Evolutionary conservation across 2,113 vertebrate species (phyloP), one percentile per base, ranked within the genome.

Genomic region (Ageneiosus marmoratus): DNA sequence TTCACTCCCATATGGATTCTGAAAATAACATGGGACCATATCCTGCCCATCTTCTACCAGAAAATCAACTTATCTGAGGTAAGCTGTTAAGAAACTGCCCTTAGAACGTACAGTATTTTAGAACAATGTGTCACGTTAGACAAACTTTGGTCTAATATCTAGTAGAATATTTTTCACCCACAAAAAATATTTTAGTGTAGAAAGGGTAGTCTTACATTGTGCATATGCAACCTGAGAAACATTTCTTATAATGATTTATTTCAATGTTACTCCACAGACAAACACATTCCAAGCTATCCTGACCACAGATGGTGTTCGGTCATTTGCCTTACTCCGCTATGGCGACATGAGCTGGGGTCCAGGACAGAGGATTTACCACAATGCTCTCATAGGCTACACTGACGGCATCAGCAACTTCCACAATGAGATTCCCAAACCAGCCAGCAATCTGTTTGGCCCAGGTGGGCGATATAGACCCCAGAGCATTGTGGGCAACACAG

Each of bases 281-380:
- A 96, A 95, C 90, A 95, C 95, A 2, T 96, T 94, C 90, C 95
- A 96, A 89, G 92, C 93, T 73, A 88, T 95, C 85, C 88, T 96
- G 83, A 92, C 95, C 27, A 95, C 93, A 0, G 94, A 96, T n/a
- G 94, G 94, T 1, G 79, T 8, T 0, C 92, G 90, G 46, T 93
- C 95, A 20, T 95, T 94, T 83, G 94, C 94, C 63, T 88, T 95
- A 55, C 89, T 95, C 70, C 92, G 85, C 27, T 95, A 92, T 15
- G 89, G 91, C 15, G 90, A 93, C 37, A 95, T 96, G 95, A 82
- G 8, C 16, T 96, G 95, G 95, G 90, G 92, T 77, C 92, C 92
- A 0, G 94, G 92, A 48, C 93, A 94, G 89, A 91, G 95, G 83
- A 83, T 83, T 29, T 15, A 90, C 83, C 93, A 95, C 11, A 69